phyloP scores from a whole-genome alignment of 2,888 invertebrate species.

The Zele albiditarsus region DNA sequence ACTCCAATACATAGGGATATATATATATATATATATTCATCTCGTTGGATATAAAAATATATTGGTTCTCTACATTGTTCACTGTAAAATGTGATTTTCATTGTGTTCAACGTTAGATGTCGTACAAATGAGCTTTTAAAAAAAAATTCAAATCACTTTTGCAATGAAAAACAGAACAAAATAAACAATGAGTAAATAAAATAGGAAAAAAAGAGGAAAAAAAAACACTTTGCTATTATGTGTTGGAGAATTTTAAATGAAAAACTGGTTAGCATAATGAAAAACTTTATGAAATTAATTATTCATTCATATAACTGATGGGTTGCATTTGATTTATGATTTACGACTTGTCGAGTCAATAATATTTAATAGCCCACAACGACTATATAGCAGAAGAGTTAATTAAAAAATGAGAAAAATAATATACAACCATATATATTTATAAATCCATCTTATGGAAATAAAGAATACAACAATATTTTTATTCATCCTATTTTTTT shows the following conservation, averaged over 20 bases:
- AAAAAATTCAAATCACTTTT: neutral
- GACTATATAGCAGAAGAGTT: neutral
- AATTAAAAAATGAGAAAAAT: neutral
- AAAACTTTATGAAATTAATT: slow-evolving; percentile 9
- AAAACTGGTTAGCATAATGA: slow-evolving; percentile 6
- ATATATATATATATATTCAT: too few species aligned
- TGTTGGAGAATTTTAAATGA: neutral
- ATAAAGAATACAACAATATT: neutral
- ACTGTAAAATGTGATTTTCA: neutral
- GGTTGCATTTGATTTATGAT: slow-evolving; percentile 13
- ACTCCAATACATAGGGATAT: too few species aligned
- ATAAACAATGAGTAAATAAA: neutral
- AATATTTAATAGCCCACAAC: slow-evolving; percentile 5
- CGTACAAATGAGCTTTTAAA: neutral
- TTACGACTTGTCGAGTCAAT: slow-evolving; percentile 7
- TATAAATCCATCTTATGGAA: neutral
- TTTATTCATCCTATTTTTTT: neutral
- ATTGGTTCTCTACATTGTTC: too few species aligned
- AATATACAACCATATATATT: neutral
- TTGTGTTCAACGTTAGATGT: neutral
- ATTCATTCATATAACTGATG: slow-evolving; percentile 7
- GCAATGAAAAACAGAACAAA: neutral
- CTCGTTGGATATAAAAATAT: too few species aligned
- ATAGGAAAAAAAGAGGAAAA: too few species aligned
- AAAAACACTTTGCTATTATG: neutral